Base-by-base conservation (phyloP, 2,113 vertebrate species). In the Bombycilla garrulus region DNA sequence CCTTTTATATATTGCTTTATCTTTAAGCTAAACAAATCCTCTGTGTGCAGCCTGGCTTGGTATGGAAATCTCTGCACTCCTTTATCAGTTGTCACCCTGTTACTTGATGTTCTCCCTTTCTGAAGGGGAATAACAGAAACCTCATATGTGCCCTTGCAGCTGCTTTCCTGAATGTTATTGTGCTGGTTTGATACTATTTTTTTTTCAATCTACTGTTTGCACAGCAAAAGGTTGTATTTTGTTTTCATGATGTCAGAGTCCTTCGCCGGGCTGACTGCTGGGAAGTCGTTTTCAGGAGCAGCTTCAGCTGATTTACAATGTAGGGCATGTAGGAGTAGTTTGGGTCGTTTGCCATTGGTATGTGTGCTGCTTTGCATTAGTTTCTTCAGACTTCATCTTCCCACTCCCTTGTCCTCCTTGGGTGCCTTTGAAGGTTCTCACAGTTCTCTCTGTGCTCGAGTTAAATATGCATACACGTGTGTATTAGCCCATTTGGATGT, bases 1-100 rank as follows among this genome's bases (percentile, higher is more conserved):
- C 61, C 66, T 91, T 89, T 92, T 79, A 31, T 85, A 45, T 93
- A 71, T 53, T 89, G 42, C 81, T 89, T 92, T 86, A 35, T 85
- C 84, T 91, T 85, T 38, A 76, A 87, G 57, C 61, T 67, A 87
- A 95, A 81, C 78, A 91, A 84, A 82, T 65, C 65, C 78, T 35
- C 69, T 53, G 61, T 33, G 53, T 81, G 51, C 66, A 90, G 74
- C 88, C 60, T 61, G 61, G 50, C 91, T 95, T 65, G 13, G 36
- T 71, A 35, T 76, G 61, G 81, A 91, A 92, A 93, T 71, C 36
- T 82, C 58, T 85, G 81, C 56, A 33, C 42, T 77, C 53, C 78
- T 92, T 82, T 86, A 81, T 81, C 66, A 61, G 57, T 60, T 91
- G 81, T 87, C 81, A 69, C 84, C 73, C 58, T 76, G 42, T 54